A percentile compares a stretch with the other conserved stretches of the same genome.
Conservation (phyloP, 1,140 invertebrate genomes). For the Drosophila repleta region DNA sequence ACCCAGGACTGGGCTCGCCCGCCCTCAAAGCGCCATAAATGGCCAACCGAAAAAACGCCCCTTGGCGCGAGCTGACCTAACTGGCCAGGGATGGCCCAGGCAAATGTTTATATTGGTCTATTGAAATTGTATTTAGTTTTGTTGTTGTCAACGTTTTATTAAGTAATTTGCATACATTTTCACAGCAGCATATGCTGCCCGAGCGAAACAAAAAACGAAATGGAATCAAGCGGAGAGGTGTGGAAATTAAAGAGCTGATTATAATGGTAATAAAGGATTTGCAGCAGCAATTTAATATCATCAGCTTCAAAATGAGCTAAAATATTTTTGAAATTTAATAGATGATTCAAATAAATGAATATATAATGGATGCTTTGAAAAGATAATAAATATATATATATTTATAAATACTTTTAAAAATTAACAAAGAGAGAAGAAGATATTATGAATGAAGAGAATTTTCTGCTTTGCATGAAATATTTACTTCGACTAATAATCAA, state of each 20-base stretch:
- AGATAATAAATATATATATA: too few species aligned
- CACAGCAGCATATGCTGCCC: constrained; percentile 59
- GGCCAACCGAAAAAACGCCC: constrained; percentile 64
- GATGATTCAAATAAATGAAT: too few species aligned
- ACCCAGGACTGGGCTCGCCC: not conserved
- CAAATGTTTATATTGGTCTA: constrained; percentile 60
- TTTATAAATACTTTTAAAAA: too few species aligned
- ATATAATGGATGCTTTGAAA: too few species aligned
- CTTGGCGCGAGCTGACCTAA: constrained; percentile 16
- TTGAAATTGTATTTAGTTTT: constrained; percentile 74
- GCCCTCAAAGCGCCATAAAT: constrained; percentile 66
- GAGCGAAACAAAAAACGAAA: not conserved
- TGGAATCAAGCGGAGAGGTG: constrained; percentile 36
- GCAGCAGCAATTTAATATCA: not conserved
- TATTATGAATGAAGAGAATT: too few species aligned
- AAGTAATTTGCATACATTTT: constrained; percentile 79
- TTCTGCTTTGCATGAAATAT: too few species aligned
- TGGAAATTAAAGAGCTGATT: constrained; percentile 42
- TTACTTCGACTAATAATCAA: too few species aligned
- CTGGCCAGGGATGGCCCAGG: constrained; percentile 4
- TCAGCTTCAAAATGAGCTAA: not conserved
- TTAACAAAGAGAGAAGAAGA: too few species aligned
- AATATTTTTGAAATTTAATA: too few species aligned
- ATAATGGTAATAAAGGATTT: constrained; percentile 28
- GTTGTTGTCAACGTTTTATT: constrained; percentile 79